Percentiles rank a stretch among this genome's conserved stretches.
Conservation (phyloP, 2,888 invertebrate species). For the Hedychridium roseum region DNA sequence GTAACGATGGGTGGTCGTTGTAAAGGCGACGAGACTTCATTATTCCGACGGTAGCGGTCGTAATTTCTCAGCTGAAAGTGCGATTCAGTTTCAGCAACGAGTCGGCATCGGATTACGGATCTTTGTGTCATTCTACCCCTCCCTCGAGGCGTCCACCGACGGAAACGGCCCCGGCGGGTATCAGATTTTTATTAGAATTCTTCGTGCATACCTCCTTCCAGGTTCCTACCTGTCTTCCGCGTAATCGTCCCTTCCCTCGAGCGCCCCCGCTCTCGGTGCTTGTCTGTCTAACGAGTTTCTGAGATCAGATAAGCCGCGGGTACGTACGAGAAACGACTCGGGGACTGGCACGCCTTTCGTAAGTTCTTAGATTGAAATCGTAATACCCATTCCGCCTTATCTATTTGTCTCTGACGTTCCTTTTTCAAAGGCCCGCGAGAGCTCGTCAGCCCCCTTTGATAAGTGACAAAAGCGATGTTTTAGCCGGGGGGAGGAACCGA, state of each 20-base stretch:
- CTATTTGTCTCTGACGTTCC: too few species aligned
- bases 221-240: conserved; percentile 8
- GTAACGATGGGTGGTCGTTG: too few species aligned
- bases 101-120: conserved; percentile 30
- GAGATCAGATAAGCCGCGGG: conserved; percentile 26
- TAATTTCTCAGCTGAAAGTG: conserved; percentile 18
- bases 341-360: too few species aligned
- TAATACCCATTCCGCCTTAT: too few species aligned
- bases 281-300: conserved; percentile 12
- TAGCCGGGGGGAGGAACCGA: too few species aligned
- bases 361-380: too few species aligned
- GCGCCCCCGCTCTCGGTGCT: conserved; percentile 11
- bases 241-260: conserved; percentile 20
- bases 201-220: conserved; percentile 21
- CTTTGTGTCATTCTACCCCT: conserved; percentile 33
- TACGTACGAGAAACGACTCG: too few species aligned
- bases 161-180: conserved; percentile 18
- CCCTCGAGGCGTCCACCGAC: conserved; percentile 18
- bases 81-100: conserved; percentile 32
- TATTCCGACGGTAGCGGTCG: conserved; percentile 5
- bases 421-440: too few species aligned
- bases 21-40: conserved; percentile 6
- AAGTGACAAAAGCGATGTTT: too few species aligned
- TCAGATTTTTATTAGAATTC: conserved; percentile 45
- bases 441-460: too few species aligned